Evolutionary conservation across 1,140 invertebrate species (phyloP).

Genomic region (Drusus annulatus): DNA sequence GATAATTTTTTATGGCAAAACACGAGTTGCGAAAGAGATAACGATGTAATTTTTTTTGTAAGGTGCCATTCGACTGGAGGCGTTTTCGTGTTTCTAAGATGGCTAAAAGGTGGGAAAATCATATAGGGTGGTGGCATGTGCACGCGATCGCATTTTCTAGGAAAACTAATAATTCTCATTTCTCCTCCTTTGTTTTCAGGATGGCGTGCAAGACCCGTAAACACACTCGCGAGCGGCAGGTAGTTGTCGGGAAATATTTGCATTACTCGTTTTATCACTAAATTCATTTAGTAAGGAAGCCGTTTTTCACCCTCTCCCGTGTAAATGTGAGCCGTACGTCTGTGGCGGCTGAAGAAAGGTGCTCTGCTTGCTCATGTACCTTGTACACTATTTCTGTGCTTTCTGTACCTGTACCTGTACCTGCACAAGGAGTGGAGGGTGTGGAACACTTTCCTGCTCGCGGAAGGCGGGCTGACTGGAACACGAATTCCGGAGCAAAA

Average conservation of each 20-base stretch:
- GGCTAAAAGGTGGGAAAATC: conserved; percentile 21
- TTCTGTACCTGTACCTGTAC: neutral
- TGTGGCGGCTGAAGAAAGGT: neutral
- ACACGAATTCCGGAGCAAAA: no score
- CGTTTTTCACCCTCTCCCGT: conserved; percentile 3
- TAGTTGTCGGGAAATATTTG: conserved; percentile 32
- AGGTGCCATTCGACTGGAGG: neutral
- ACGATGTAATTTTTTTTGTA: neutral
- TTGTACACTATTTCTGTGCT: no score
- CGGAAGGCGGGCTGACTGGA: no score
- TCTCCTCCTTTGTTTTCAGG: conserved; percentile 5
- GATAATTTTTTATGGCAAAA: no score
- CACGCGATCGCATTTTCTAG: conserved; percentile 29
- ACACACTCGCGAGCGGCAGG: conserved; percentile 1
- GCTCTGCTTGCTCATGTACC: no score
- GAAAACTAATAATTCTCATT: conserved; percentile 11
- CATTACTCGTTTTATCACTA: conserved; percentile 27
- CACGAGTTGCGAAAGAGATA: no score
- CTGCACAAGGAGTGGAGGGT: no score
- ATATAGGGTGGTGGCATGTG: neutral
- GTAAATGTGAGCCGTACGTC: conserved; percentile 8
- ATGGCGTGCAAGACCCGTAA: conserved; percentile 21
- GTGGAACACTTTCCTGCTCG: no score
- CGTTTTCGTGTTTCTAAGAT: neutral
- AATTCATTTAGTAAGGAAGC: conserved; percentile 26